Conservation (phyloP, 2,113 vertebrate species). For the human region GRCh38 chr5:70005501-70006000, state of each 20-base stretch:
- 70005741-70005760: not conserved
- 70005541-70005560: not conserved
- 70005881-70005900: not conserved
- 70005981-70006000: not conserved
- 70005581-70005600: not conserved
- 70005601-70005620: conserved; percentile 14
- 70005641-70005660: not conserved
- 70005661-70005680: not conserved
- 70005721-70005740: not conserved
- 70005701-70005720: not conserved
- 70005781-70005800: not conserved
- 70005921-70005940: not conserved
- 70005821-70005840: conserved; percentile 15
- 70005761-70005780: not conserved
- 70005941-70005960: not conserved
- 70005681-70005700: not conserved
- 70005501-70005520: not conserved
- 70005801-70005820: not conserved
- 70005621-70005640: not conserved
- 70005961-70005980: not conserved
- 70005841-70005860: not conserved
- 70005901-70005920: not conserved
- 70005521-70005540: not conserved
- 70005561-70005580: not conserved
- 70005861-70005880: not conserved